phyloP scores from a whole-genome alignment of 2,797 vertebrate genomes.

The Gymnothorax javanicus region DNA sequence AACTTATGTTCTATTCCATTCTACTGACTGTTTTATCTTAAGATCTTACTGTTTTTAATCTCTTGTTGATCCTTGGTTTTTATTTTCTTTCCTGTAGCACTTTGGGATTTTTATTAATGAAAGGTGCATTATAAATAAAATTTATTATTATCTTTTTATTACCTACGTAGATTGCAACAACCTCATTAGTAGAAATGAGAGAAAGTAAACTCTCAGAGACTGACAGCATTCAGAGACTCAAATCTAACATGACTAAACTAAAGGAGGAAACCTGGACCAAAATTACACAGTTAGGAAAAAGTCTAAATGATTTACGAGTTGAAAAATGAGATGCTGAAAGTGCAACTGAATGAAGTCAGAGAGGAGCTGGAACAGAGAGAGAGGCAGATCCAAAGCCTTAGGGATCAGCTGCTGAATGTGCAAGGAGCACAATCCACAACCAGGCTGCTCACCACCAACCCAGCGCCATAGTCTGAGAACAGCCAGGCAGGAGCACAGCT shows the following conservation, averaged over 20 bases:
- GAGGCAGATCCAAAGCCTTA: background rate
- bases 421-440: background rate
- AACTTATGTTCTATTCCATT: too few relatives aligned
- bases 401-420: background rate
- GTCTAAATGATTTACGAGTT: background rate
- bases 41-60: too few relatives aligned
- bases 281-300: background rate
- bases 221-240: background rate
- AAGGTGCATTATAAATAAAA: too few relatives aligned
- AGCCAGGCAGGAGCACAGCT: background rate
- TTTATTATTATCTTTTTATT: too few relatives aligned
- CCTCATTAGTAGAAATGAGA: background rate
- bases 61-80: too few relatives aligned
- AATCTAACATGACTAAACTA: background rate
- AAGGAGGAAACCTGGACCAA: background rate
- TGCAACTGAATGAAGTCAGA: background rate
- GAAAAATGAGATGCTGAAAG: background rate
- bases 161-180: too few relatives aligned
- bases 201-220: slow-evolving; percentile 8
- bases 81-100: too few relatives aligned
- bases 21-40: too few relatives aligned
- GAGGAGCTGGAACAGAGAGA: background rate
- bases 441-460: background rate
- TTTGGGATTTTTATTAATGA: too few relatives aligned
- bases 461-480: background rate